A percentile compares a stretch with the other conserved stretches of the same genome.
Evolutionary conservation across 64 coral and sea anemone genomes (phyloP).

Genomic region (Cladopsammia gracilis): DNA sequence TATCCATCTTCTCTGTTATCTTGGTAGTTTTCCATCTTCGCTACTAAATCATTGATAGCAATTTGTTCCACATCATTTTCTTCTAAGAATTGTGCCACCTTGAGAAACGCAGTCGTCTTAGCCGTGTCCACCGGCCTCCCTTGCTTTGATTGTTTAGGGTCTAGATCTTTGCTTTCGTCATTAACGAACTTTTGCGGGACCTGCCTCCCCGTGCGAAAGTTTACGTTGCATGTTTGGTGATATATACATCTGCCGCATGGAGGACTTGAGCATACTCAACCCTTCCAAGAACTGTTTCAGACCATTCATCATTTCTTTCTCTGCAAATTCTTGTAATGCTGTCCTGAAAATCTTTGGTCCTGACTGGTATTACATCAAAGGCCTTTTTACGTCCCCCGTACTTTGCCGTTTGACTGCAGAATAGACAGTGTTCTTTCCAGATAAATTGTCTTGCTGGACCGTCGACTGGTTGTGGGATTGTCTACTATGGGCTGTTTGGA

Average conservation of each 20-base stretch:
- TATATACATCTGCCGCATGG: conserved; percentile 54
- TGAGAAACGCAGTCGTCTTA: conserved; percentile 45
- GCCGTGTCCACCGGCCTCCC: conserved; percentile 7
- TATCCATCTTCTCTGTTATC: conserved; percentile 11
- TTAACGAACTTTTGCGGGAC: conserved; percentile 15
- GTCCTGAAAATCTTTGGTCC: conserved; percentile 59
- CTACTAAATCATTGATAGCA: conserved; percentile 20
- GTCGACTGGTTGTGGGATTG: too few species aligned
- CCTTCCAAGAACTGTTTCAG: conserved; percentile 1
- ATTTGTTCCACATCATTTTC: conserved; percentile 70
- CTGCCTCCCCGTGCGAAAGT: too few species aligned
- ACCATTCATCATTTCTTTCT: conserved; percentile 49
- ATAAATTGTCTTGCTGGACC: neutral
- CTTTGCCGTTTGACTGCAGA: conserved; percentile 28
- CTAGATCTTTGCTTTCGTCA: neutral
- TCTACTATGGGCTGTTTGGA: too few species aligned
- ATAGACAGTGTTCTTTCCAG: conserved; percentile 35
- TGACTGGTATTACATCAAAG: conserved; percentile 41
- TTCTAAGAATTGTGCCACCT: conserved; percentile 47
- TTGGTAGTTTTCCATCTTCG: conserved; percentile 15
- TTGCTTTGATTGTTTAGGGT: neutral
- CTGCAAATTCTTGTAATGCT: neutral
- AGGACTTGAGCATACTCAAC: conserved; percentile 31
- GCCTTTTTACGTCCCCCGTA: conserved; percentile 17
- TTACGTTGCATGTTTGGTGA: conserved; percentile 42